These are phyloP conservation scores for Varroa destructor DNA, from an alignment of 1,140 invertebrate genomes.

Conservation along the genomic window DNA sequence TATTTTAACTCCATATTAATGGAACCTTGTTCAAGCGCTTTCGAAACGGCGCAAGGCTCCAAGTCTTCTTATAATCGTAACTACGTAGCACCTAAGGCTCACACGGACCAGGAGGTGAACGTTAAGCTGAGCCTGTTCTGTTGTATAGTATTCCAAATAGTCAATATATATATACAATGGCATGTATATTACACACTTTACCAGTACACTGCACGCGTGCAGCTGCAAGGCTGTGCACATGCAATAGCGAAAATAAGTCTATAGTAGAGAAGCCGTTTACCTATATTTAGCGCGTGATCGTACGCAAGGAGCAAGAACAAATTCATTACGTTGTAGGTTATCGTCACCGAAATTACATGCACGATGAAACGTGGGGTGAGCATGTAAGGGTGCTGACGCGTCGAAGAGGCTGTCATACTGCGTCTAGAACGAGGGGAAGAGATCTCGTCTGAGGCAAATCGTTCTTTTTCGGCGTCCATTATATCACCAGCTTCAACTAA, in stretches of 20 bases:
- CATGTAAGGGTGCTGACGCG: neutral
- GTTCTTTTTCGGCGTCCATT: neutral
- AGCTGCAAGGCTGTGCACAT: too few species aligned
- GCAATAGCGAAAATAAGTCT: too few species aligned
- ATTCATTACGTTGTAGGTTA: conserved; percentile 10
- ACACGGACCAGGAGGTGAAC: too few species aligned
- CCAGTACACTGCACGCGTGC: too few species aligned
- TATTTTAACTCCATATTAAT: neutral
- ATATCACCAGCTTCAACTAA: conserved; percentile 1
- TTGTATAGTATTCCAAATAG: too few species aligned
- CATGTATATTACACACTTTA: too few species aligned
- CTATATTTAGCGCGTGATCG: conserved; percentile 1
- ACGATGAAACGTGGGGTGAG: neutral
- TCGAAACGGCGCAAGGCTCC: neutral
- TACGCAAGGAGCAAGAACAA: neutral
- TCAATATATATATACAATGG: too few species aligned
- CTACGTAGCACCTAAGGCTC: too few species aligned
- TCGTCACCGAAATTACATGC: neutral
- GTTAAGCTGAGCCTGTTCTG: too few species aligned
- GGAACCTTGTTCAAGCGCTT: neutral
- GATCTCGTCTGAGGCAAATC: neutral
- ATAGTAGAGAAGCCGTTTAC: neutral
- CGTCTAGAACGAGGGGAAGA: neutral
- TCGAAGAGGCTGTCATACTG: too few species aligned
- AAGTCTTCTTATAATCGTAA: neutral